Evolutionary conservation across 2,797 vertebrate genomes (phyloP), one percentile per base, ranked within the genome.

Genomic region (Paguma larvata): DNA sequence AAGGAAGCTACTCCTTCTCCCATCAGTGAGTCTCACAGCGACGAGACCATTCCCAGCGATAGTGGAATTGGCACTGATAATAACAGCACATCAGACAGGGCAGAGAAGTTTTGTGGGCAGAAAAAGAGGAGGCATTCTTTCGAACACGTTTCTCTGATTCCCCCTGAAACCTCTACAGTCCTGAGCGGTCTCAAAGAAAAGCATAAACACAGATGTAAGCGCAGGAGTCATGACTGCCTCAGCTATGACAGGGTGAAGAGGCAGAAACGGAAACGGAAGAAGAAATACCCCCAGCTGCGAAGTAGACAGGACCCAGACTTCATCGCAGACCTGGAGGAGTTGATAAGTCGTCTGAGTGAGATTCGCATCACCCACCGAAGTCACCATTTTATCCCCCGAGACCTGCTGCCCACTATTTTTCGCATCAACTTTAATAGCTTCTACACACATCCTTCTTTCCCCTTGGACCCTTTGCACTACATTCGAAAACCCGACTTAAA

Each of bases 341-440:
- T 99, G 25, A 99, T 99, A 12, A 98, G 98, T 63, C 99, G 99
- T 2, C 98, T 99, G 85, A 99, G 99, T 5, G 99, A 99, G 84
- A 98, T 99, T 62, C 99, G 99, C 23, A 99, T 99, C 23, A 99
- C 99, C 1, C 99, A 99, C 87, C 98, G 99, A 12, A 99, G 99
- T 89, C 99, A 99, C 98, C 99, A 99, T 97, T 99, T 99, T 97
- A 98, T 99, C 88, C 99, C 99, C 80, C 99, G 99, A 95, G 99
- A 99, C 70, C 98, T 99, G 67, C 99, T 99, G 94, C 99, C 99
- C 48, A 99, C 99, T 90, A 99, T 99, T 97, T 99, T 99, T 98
- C 99, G 99, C 87, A 99, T 99, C 98, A 99, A 99, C 89, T 99
- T 99, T 97, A 99, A 99, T 56, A 99, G 99, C 95, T 99, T 99